Percentiles rank a stretch among this genome's conserved stretches.
Conservation (phyloP, 2,113 vertebrate genomes). For the Crypturellus undulatus region DNA sequence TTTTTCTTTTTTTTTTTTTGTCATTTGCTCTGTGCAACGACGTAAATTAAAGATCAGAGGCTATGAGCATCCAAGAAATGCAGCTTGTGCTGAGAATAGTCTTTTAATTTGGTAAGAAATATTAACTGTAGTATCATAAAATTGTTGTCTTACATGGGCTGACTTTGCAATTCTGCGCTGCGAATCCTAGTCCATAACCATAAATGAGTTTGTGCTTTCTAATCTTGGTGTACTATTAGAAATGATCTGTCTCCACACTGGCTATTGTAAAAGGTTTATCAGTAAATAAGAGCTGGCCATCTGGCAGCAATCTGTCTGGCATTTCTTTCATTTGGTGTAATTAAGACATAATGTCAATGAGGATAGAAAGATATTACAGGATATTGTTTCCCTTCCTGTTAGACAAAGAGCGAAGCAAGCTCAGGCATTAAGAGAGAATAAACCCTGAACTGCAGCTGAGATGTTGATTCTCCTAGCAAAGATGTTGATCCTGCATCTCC, state of each 20-base stretch:
- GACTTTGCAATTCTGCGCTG: conserved; percentile 34
- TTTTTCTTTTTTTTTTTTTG: not conserved
- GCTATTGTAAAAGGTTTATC: conserved; percentile 80
- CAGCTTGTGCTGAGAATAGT: not conserved
- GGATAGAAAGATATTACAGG: conserved; percentile 79
- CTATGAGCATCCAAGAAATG: not conserved
- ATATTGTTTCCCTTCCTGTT: conserved; percentile 79
- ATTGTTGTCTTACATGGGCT: not conserved
- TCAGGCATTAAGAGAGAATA: conserved; percentile 77
- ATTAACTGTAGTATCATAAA: not conserved
- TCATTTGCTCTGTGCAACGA: not conserved
- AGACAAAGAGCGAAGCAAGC: conserved; percentile 77
- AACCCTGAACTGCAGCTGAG: conserved; percentile 78
- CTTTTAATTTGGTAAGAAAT: not conserved
- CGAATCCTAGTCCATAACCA: conserved; percentile 25
- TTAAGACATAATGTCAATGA: conserved; percentile 80
- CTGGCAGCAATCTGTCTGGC: conserved; percentile 78
- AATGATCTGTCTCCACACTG: conserved; percentile 61
- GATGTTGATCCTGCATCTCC: conserved; percentile 71
- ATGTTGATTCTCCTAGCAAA: conserved; percentile 76
- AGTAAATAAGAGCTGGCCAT: conserved; percentile 79
- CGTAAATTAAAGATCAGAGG: not conserved
- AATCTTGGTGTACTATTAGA: conserved; percentile 68
- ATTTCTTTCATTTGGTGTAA: conserved; percentile 78
- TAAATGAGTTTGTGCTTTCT: conserved; percentile 29